Evolutionary conservation across 2,113 vertebrate genomes (phyloP), one percentile per base, ranked within the genome.

Genomic region (Mormyrus lacerda): DNA sequence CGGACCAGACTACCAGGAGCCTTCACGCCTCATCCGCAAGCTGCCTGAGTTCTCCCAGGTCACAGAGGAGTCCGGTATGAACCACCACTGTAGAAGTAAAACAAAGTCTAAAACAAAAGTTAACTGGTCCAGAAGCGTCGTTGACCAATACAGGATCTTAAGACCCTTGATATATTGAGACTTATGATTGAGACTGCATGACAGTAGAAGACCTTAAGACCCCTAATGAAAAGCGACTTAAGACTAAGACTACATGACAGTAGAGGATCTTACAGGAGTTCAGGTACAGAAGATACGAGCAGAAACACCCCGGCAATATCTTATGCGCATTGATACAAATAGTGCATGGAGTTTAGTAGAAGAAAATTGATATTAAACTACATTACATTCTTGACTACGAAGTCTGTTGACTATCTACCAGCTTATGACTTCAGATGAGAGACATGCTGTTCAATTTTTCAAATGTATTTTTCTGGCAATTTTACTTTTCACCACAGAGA

Each of bases 1-100:
- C 31, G 97, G 97, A 0, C 96, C 98, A 0, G 98, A 99, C 94
- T 99, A 99, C 94, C 98, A 99, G 94, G 98, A 99, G 92, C 98
- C 98, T 0, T 98, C 98, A 0, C 95, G 96, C 69, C 94, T 99
- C 88, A 96, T 99, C 90, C 96, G 96, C 90, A 99, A 98, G 90
- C 96, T 99, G 31, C 98, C 98, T 0, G 98, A 98, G 91, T 97
- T 99, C 91, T 93, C 96, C 0, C 93, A 96, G 0, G 95, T 92
- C 85, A 96, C 97, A 2, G 97, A 98, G 55, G 97, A 98, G 85
- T 90, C 94, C 0, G 96, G 98, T 99, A 95, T 95, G 95, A 90
- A 35, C 13, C 21, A 82, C 13, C 76, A 42, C 76, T 44, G 17
- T 82, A 61, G 55, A 61, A 61, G 55, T 61, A n/a, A 8, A 61